Conservation (phyloP, 64 coral and sea anemone species). For the Pocillopora damicornis region DNA sequence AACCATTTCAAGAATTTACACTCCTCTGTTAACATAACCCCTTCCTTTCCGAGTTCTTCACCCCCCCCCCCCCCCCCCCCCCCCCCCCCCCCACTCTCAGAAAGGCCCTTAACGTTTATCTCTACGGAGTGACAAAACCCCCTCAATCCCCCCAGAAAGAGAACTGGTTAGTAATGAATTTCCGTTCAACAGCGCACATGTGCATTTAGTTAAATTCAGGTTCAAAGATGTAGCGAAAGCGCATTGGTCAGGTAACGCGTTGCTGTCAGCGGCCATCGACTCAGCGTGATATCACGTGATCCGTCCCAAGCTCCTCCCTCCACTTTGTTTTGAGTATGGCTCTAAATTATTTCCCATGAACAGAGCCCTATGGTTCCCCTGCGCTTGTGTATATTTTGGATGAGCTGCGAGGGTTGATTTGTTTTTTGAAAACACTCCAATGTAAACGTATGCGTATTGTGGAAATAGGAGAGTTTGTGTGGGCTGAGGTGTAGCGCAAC, state of each 20-base stretch:
- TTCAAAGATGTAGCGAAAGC: background rate
- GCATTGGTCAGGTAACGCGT: background rate
- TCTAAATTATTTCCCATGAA: background rate
- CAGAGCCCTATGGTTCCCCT: background rate
- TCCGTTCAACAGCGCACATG: too few relatives aligned
- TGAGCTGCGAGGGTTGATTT: constrained; percentile 5
- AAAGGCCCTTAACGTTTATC: too few relatives aligned
- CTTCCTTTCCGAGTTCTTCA: too few relatives aligned
- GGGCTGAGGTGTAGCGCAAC: background rate
- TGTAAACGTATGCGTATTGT: constrained; percentile 12
- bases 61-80: too few relatives aligned
- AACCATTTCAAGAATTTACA: too few relatives aligned
- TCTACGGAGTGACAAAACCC: too few relatives aligned
- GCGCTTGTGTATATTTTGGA: background rate
- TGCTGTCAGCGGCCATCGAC: constrained; percentile 4
- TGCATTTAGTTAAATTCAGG: background rate
- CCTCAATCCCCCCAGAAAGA: too few relatives aligned
- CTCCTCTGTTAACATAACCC: too few relatives aligned
- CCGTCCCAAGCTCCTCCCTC: constrained; percentile 47
- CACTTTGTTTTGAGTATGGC: constrained; percentile 23
- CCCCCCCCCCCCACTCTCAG: too few relatives aligned
- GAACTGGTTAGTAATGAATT: too few relatives aligned
- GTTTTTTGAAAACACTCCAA: constrained; percentile 4
- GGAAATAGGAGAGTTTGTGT: background rate
- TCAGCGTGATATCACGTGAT: constrained; percentile 24